Evolutionary conservation across 2,113 vertebrate genomes (phyloP).

Genomic region (Capreolus pygargus): DNA sequence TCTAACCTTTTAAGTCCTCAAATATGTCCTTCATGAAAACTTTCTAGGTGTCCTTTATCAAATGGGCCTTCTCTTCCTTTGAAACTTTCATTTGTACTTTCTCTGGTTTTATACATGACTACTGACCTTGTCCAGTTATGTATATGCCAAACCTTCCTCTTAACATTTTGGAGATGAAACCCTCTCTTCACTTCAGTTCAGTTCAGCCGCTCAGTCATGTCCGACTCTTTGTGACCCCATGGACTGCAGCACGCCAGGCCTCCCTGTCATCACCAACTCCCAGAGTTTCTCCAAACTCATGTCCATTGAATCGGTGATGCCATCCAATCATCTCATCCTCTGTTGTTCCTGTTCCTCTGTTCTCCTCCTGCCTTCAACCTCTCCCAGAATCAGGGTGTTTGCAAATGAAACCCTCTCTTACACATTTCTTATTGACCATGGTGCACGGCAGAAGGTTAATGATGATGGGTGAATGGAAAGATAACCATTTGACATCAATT

Average conservation of each 20-base stretch:
- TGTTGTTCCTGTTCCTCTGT: not conserved
- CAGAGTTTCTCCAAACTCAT: not conserved
- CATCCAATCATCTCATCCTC: not conserved
- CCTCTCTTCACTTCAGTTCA: not conserved
- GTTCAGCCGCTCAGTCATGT: not conserved
- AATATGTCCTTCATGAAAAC: not conserved
- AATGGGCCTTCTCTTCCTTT: not conserved
- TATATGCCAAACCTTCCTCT: not conserved
- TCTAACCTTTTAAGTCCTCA: not conserved
- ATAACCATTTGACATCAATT: not conserved
- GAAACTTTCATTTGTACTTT: not conserved
- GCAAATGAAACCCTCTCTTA: not conserved
- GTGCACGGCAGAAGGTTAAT: not conserved
- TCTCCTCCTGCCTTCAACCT: not conserved
- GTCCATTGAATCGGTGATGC: not conserved
- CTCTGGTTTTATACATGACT: not conserved
- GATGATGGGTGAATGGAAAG: not conserved
- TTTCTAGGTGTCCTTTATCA: not conserved
- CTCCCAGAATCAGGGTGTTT: not conserved
- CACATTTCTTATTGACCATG: not conserved
- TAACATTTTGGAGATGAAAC: not conserved
- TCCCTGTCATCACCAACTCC: not conserved
- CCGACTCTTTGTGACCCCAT: fast-evolving
- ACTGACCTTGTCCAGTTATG: not conserved
- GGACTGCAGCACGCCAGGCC: not conserved